Evolutionary conservation across 2,113 vertebrate genomes (phyloP).

Genomic region (Cebus imitator): DNA sequence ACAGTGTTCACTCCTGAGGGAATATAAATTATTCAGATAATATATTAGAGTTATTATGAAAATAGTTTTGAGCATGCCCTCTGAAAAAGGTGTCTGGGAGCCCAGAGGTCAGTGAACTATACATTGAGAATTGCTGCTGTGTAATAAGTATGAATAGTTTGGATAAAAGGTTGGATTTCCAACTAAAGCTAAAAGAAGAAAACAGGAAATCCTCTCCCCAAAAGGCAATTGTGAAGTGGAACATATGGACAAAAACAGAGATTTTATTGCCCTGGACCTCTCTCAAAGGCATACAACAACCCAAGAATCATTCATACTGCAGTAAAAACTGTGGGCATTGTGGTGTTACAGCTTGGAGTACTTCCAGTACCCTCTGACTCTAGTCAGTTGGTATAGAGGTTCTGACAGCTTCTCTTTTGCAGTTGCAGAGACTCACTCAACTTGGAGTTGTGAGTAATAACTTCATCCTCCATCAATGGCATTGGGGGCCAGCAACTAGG

Average conservation of each 20-base stretch:
- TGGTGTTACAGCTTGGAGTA: neutral
- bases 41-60: neutral
- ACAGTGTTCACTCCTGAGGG: rapidly evolving
- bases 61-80: neutral
- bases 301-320: neutral
- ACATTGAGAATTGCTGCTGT: neutral
- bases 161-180: neutral
- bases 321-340: no score
- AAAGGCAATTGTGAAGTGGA: neutral
- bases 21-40: neutral
- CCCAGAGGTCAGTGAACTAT: neutral
- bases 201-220: no score
- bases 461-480: neutral
- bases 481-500: rapidly evolving
- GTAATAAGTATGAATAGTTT: neutral
- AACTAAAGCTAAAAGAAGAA: neutral
- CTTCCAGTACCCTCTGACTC: rapidly evolving
- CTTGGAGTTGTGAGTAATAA: neutral
- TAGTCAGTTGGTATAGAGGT: neutral
- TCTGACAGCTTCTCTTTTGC: neutral
- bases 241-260: neutral
- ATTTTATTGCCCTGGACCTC: neutral
- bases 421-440: neutral
- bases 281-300: neutral
- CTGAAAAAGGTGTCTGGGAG: neutral